Evolutionary conservation across 2,888 invertebrate species (phyloP).

Genomic region (Lasioglossum leucozonium): DNA sequence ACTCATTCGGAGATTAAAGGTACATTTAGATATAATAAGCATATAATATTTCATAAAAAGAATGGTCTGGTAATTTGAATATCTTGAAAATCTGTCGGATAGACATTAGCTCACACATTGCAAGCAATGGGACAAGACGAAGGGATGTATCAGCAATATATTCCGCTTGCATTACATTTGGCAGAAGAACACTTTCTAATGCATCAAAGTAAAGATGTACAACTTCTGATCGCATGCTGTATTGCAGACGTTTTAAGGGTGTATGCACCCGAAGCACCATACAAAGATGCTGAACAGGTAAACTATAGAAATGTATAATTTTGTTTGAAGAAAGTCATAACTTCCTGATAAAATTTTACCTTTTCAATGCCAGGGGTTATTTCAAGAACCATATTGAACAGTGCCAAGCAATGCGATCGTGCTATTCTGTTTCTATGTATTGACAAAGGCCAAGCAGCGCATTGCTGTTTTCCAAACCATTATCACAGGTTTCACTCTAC

Average conservation of each 20-base stretch:
- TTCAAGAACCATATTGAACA: too few species aligned
- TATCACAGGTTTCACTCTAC: too few species aligned
- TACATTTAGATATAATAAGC: constrained; percentile 79
- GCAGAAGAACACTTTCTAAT: constrained; percentile 97
- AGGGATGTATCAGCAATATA: constrained; percentile 95
- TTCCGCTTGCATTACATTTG: constrained; percentile 95
- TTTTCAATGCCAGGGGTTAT: too few species aligned
- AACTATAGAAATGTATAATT: constrained; percentile 85
- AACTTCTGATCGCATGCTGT: constrained; percentile 97
- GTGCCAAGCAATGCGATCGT: too few species aligned
- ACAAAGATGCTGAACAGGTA: constrained; percentile 97
- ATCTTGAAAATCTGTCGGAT: constrained; percentile 45
- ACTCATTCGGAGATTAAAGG: constrained; percentile 96
- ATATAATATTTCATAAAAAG: not conserved
- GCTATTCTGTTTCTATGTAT: too few species aligned
- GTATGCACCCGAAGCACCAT: constrained; percentile 99
- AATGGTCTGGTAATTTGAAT: not conserved
- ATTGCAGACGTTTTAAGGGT: constrained; percentile 98
- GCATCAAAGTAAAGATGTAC: constrained; percentile 96
- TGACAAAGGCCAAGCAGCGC: too few species aligned
- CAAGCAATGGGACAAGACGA: constrained; percentile 99
- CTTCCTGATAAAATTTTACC: not conserved
- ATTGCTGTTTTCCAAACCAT: too few species aligned
- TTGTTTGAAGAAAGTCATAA: not conserved
- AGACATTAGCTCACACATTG: constrained; percentile 96